Conservation (phyloP, 2,888 invertebrate species). For the Dusona sp. region DNA sequence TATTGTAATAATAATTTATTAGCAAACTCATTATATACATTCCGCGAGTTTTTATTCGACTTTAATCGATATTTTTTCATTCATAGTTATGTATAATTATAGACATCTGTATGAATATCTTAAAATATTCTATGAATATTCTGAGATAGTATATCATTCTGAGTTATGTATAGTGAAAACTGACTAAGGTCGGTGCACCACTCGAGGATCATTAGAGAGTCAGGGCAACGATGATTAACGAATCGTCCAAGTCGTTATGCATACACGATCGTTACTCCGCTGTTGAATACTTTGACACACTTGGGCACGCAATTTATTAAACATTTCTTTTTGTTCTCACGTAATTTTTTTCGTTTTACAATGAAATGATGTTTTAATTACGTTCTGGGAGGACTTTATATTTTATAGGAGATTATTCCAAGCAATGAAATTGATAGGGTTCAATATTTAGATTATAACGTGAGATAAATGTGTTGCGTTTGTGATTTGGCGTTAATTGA, state of each 20-base stretch:
- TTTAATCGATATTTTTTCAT: neutral
- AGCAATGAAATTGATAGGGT: neutral
- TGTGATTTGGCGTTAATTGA: constrained; percentile 9
- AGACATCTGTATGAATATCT: neutral
- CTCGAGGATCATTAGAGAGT: constrained; percentile 48
- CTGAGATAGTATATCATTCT: constrained; percentile 35
- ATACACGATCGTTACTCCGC: constrained; percentile 23
- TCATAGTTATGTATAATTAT: neutral
- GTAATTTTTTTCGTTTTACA: neutral
- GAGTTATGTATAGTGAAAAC: constrained; percentile 24
- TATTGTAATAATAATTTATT: neutral
- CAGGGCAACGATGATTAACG: constrained; percentile 43
- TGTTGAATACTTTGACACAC: constrained; percentile 36
- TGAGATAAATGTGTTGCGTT: constrained; percentile 8
- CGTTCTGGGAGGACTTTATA: neutral
- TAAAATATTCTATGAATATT: neutral
- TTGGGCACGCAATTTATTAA: constrained; percentile 8
- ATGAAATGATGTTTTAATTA: neutral
- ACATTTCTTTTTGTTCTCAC: neutral
- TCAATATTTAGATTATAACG: constrained; percentile 2
- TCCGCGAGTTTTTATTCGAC: neutral
- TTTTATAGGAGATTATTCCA: neutral
- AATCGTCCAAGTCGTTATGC: constrained; percentile 30
- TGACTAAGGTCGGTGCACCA: constrained; percentile 41
- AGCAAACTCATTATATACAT: neutral